Evolutionary conservation across 1,140 invertebrate genomes (phyloP).

Genomic region (Procambarus virginalis): DNA sequence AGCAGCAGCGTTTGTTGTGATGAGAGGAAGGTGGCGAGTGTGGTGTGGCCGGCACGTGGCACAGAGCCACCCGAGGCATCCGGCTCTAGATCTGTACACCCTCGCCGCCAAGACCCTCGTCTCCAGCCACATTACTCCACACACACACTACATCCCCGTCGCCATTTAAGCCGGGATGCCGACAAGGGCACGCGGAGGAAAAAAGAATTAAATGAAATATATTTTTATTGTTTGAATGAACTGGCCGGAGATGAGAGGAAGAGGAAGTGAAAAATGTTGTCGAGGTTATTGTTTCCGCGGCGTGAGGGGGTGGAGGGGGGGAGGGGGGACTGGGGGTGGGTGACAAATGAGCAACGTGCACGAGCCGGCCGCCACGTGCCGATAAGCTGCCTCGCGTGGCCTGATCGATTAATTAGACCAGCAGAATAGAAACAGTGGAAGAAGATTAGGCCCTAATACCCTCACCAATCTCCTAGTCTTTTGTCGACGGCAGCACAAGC

Average conservation of each 20-base stretch:
- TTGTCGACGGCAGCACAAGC: slow-evolving; percentile 17
- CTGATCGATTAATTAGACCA: slow-evolving; percentile 47
- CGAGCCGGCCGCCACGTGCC: slow-evolving; percentile 19
- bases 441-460: slow-evolving; percentile 44
- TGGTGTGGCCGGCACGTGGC: not conserved
- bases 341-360: slow-evolving; percentile 37
- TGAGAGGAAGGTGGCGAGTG: not conserved
- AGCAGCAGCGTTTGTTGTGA: not conserved
- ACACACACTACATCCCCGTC: too few relatives aligned
- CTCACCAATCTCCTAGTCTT: slow-evolving; percentile 37
- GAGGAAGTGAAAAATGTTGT: too few relatives aligned
- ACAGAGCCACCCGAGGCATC: not conserved
- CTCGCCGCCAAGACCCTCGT: too few relatives aligned
- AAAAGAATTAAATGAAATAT: too few relatives aligned
- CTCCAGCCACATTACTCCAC: too few relatives aligned
- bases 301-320: too few relatives aligned
- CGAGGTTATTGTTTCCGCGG: too few relatives aligned
- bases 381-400: slow-evolving; percentile 40
- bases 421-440: slow-evolving; percentile 47
- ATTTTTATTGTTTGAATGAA: too few relatives aligned
- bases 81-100: too few relatives aligned
- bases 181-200: too few relatives aligned
- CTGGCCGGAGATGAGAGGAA: too few relatives aligned
- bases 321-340: not conserved
- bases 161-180: too few relatives aligned